Base-by-base conservation (phyloP, 64 coral and sea anemone genomes). In the Astreopora myriophthalma region DNA sequence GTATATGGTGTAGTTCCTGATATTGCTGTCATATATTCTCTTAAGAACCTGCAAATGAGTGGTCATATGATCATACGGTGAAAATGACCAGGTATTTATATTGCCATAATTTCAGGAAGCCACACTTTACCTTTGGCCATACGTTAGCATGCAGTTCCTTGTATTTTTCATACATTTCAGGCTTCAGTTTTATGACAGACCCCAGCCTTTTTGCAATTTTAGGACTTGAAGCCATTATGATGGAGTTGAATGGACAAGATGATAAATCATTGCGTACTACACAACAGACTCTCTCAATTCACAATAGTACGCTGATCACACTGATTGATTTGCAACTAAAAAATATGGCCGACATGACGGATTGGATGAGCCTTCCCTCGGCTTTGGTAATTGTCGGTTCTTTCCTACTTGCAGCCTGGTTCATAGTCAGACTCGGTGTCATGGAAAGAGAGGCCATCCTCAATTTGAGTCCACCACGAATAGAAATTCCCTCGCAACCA, bases 1-100 rank as follows among this genome's bases (percentile, higher is more conserved):
- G 34, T 96, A 96, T 35, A 96, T 96, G 31, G 95, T 94, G 55
- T 90, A 96, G 92, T 96, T 96, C 63, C 95, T 86, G 35, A 96
- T 62, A 69, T 96, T 96, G 69, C 95, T 96, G 32, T 89, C 82
- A 73, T 80, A 75, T 29, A 96, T 77, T 35, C 95, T 94, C 60
- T 96, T 66, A 24, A 96, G 78, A 14, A 96, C 81, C 95, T 96
- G 60, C 2, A 89, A 36, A 66, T 25, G 4, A 66, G 30, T 28
- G 32, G 28, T 14, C 29, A 7, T 8, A 69, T 26, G 3, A 38
- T 26, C 11, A 46, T 11, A 46, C 11, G 5, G 42, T 46, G 42
- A 46, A 46, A 46, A n/a, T n/a, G n/a, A n/a, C n/a, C n/a, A n/a
- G n/a, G n/a, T n/a, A n/a, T n/a, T n/a, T n/a, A n/a, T n/a, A n/a